Evolutionary conservation across 2,113 vertebrate genomes (phyloP).

Genomic region (Cottus gobio): DNA sequence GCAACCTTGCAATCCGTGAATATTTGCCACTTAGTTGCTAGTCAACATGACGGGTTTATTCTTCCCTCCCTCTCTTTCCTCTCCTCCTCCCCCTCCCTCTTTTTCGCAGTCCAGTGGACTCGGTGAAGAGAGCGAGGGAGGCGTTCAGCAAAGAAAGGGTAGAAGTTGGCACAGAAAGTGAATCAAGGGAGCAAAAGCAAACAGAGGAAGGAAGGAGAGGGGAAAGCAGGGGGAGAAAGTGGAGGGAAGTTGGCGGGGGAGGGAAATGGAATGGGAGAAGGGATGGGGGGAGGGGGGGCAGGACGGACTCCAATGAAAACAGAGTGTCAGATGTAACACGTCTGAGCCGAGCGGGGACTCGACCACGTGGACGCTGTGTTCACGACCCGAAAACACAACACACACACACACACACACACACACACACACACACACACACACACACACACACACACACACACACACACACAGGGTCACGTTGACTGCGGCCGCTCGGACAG

Average conservation of each 20-base stretch:
- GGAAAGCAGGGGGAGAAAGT: slow-evolving; percentile 67
- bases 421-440: slow-evolving; percentile 33
- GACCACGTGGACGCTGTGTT: slow-evolving; percentile 44
- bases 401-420: slow-evolving; percentile 9
- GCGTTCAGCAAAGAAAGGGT: slow-evolving; percentile 69
- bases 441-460: background rate
- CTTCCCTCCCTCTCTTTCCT: slow-evolving; percentile 13
- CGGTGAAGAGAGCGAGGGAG: slow-evolving; percentile 56
- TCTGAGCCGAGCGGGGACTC: slow-evolving; percentile 46
- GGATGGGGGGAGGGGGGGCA: slow-evolving; percentile 49
- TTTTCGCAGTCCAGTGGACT: slow-evolving; percentile 55
- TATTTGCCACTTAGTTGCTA: slow-evolving; percentile 40
- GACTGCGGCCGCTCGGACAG: slow-evolving; percentile 68
- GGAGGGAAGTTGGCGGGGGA: slow-evolving; percentile 66
- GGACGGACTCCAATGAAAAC: slow-evolving; percentile 73
- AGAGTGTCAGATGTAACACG: slow-evolving; percentile 72
- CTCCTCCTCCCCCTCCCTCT: background rate
- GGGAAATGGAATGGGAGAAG: slow-evolving; percentile 54
- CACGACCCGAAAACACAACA: slow-evolving; percentile 18
- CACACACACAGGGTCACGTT: slow-evolving; percentile 70
- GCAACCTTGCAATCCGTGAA: slow-evolving; percentile 8
- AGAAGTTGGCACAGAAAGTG: slow-evolving; percentile 75
- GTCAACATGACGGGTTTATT: slow-evolving; percentile 24
- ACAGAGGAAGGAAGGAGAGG: slow-evolving; percentile 82
- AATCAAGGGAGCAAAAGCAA: slow-evolving; percentile 81